A percentile compares a stretch with the other conserved stretches of the same genome.
Conservation (phyloP, 53 echinoderm and acorn worm species). For the Arbacia lixula region DNA sequence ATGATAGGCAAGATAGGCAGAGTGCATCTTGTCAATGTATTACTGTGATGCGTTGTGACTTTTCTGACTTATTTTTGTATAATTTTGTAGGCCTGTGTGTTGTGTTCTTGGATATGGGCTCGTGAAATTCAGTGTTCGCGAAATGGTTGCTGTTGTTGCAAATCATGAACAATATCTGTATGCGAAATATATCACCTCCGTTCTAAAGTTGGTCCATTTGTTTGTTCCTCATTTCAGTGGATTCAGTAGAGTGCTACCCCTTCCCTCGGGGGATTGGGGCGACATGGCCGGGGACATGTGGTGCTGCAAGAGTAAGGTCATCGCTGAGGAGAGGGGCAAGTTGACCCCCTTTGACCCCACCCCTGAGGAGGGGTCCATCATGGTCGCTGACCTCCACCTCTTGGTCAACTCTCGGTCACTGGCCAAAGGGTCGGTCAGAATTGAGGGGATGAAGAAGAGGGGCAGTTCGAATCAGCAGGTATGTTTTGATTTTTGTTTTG, state of each 20-base stretch:
- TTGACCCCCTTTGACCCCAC: conserved; percentile 29
- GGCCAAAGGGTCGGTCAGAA: conserved; percentile 49
- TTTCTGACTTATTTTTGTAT: no score
- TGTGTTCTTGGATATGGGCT: no score
- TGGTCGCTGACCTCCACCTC: conserved; percentile 68
- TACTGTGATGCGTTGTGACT: no score
- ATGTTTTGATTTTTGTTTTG: background rate
- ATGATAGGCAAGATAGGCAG: no score
- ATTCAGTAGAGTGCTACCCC: conserved; percentile 67
- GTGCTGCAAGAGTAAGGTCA: conserved; percentile 79
- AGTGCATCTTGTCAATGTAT: no score
- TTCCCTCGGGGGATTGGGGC: conserved; percentile 84
- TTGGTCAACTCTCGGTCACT: conserved; percentile 61
- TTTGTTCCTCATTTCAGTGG: conserved; percentile 41
- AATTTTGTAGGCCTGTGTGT: no score
- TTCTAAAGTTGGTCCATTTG: no score
- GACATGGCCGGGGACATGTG: conserved; percentile 77
- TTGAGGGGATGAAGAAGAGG: conserved; percentile 10
- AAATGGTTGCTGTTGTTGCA: no score
- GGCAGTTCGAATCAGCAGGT: background rate
- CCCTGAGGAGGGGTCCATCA: conserved; percentile 62
- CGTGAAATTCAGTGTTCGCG: no score
- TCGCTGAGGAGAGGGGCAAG: conserved; percentile 50
- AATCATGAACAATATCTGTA: no score
- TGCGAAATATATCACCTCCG: no score